Evolutionary conservation across 2,113 vertebrate genomes (phyloP).

Genomic region (Apteryx owenii): DNA sequence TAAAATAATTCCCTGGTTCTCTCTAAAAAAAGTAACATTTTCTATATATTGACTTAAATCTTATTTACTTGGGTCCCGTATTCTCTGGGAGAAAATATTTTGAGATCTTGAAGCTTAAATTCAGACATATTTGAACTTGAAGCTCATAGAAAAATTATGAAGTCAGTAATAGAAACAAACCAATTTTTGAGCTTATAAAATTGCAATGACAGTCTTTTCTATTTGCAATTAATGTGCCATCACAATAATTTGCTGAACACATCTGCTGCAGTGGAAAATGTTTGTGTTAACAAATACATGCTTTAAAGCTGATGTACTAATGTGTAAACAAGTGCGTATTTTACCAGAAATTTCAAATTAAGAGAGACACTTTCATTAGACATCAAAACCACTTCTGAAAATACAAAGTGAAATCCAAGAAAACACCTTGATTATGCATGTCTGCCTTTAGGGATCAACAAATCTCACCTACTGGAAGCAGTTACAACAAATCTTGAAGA

Average conservation of each 20-base stretch:
- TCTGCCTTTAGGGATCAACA: slow-evolving; percentile 13
- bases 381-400: neutral
- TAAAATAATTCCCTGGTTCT: neutral
- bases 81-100: neutral
- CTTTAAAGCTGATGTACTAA: neutral
- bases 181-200: neutral
- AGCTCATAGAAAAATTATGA: neutral
- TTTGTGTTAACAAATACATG: neutral
- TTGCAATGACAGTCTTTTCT: neutral
- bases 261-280: neutral
- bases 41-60: neutral
- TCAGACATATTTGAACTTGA: neutral
- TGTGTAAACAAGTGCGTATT: neutral
- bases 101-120: neutral
- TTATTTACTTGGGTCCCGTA: neutral
- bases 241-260: neutral
- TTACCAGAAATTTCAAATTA: neutral
- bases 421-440: neutral
- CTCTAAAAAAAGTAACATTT: neutral
- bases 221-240: neutral
- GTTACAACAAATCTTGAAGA: slow-evolving; percentile 7
- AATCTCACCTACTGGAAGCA: neutral
- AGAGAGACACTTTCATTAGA: neutral
- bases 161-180: neutral
- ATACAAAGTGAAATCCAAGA: neutral